Evolutionary conservation across 2,888 invertebrate species (phyloP), one percentile per base, ranked within the genome.

Genomic region (Exephanes ischioxanthus): DNA sequence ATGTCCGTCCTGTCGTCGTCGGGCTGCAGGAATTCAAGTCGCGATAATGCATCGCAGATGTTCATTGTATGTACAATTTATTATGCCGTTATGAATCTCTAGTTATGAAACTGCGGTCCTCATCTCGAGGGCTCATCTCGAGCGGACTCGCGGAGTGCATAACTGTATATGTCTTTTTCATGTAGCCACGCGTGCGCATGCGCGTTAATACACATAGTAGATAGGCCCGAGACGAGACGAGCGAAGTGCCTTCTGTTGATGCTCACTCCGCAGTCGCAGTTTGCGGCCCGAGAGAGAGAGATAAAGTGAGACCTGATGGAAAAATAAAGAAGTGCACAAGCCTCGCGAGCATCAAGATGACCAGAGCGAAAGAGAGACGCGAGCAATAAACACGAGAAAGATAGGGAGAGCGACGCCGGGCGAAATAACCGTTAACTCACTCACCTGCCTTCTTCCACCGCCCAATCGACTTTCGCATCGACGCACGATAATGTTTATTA

Each of bases 31-130:
- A 63, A 63, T 63, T 6, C 30, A 71, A 79, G 45, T 79, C 66
- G 67, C 80, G 67, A 80, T 71, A 76, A 63, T 71, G 30, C 70
- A 79, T 75, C 70, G 63, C 84, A 86, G 83, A 87, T 86, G 85
- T 87, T 88, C 85, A 90, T 89, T 90, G 90, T 90, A 83, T 85
- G 53, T 33, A 85, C 76, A 84, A 88, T 87, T 88, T 77, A 85
- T 45, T 45, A 90, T 92, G 91, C 93, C 93, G 93, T 93, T 93
- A 93, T 92, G 91, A 93, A 92, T 92, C 92, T 92, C 91, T 90
- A 89, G 89, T 91, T 92, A 91, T 90, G 90, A 92, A 93, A 91
- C 91, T 73, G 89, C 90, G 90, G 91, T 89, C 89, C 88, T 90
- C 90, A 83, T 87, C 84, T 84, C 68, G 86, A 87, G 82, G 87